A percentile compares a stretch with the other conserved stretches of the same genome.
Evolutionary conservation across 1,140 invertebrate genomes (phyloP).

Genomic region (Rhyacophila brunnea): DNA sequence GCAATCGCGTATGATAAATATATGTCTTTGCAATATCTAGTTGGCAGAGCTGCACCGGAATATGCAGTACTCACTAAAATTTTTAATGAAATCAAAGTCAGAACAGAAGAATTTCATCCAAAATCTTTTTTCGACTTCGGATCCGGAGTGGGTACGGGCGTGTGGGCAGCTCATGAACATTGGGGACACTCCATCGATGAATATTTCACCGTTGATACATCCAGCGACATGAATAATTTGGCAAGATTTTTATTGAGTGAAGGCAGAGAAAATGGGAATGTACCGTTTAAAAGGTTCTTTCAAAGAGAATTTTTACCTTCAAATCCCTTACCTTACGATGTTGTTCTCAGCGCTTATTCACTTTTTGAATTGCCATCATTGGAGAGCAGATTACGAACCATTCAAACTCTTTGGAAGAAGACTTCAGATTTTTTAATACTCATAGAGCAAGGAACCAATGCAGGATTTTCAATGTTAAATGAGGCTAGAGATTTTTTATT

Average conservation of each 20-base stretch:
- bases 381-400: conserved; percentile 64
- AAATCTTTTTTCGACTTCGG: conserved; percentile 85
- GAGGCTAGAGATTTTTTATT: conserved; percentile 76
- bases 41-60: conserved; percentile 67
- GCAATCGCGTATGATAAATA: conserved; percentile 67
- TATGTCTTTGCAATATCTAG: conserved; percentile 66
- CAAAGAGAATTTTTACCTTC: conserved; percentile 81
- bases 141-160: conserved; percentile 80
- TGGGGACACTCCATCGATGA: conserved; percentile 75
- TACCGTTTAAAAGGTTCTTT: conserved; percentile 62
- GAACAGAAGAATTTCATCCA: conserved; percentile 70
- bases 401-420: conserved; percentile 84
- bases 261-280: conserved; percentile 59
- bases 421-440: conserved; percentile 80
- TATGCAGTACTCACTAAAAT: conserved; percentile 71
- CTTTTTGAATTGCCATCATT: conserved; percentile 75
- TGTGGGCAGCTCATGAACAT: conserved; percentile 73
- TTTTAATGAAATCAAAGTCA: conserved; percentile 69
- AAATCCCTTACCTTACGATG: conserved; percentile 62
- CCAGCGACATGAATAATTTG: conserved; percentile 76
- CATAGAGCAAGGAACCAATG: conserved; percentile 79
- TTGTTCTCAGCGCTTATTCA: conserved; percentile 79
- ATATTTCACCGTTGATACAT: conserved; percentile 80
- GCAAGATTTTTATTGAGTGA: conserved; percentile 68
- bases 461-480: conserved; percentile 74